These are phyloP conservation scores for Drosophila paramelanica DNA, from an alignment of 2,888 invertebrate species.

Conservation along the genomic window DNA sequence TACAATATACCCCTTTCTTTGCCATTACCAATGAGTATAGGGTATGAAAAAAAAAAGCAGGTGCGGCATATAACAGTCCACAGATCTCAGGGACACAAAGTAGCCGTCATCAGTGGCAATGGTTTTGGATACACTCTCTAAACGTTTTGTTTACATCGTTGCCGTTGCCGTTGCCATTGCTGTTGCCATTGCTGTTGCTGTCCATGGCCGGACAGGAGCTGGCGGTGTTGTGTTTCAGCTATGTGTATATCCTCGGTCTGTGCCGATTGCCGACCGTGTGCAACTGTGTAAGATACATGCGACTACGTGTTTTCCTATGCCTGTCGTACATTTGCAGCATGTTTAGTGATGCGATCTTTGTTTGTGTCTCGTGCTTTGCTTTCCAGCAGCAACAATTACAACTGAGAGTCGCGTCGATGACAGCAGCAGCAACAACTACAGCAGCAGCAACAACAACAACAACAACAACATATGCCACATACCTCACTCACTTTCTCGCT, in stretches of 20 bases:
- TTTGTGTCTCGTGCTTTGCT: conserved; percentile 79
- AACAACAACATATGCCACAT: conserved; percentile 33
- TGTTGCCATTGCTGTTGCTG: conserved; percentile 23
- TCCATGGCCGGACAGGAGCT: conserved; percentile 20
- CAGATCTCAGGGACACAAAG: conserved; percentile 47
- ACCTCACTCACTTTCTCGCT: conserved; percentile 36
- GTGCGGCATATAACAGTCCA: conserved; percentile 42
- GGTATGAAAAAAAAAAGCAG: conserved; percentile 23
- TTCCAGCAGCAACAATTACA: conserved; percentile 54
- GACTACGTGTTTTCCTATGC: conserved; percentile 71
- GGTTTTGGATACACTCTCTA: conserved; percentile 48
- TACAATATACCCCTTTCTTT: neutral
- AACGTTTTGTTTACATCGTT: conserved; percentile 71
- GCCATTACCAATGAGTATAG: neutral
- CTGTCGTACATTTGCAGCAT: conserved; percentile 71
- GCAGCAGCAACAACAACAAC: conserved; percentile 22
- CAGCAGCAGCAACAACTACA: conserved; percentile 25
- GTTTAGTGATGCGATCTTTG: conserved; percentile 79
- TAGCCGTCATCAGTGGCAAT: conserved; percentile 51
- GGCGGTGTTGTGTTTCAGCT: neutral
- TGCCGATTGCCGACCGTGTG: conserved; percentile 29
- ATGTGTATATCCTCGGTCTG: conserved; percentile 39
- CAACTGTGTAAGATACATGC: conserved; percentile 57
- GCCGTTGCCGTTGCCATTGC: conserved; percentile 13
- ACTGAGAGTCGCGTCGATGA: conserved; percentile 29